Evolutionary conservation across 2,797 vertebrate species (phyloP).

Genomic region (Rhinoraja longicauda): DNA sequence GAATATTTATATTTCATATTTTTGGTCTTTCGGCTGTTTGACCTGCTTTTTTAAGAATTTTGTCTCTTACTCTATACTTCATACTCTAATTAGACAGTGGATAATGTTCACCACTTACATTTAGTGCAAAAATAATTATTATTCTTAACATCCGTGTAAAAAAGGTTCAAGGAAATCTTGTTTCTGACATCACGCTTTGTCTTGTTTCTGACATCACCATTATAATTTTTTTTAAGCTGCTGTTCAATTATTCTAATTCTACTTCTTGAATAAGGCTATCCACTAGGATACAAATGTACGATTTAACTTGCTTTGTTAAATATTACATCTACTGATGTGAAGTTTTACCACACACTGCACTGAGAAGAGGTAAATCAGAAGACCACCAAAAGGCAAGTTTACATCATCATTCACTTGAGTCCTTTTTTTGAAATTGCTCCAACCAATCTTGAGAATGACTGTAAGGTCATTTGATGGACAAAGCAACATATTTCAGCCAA

Average conservation of each 20-base stretch:
- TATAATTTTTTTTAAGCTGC: not conserved
- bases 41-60: too few relatives aligned
- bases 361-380: not conserved
- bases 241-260: not conserved
- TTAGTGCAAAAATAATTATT: not conserved
- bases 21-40: too few relatives aligned
- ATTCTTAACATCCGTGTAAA: not conserved
- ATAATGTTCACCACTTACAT: not conserved
- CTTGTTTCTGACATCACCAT: not conserved
- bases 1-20: too few relatives aligned
- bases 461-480: constrained; percentile 61
- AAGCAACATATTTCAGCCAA: constrained; percentile 58
- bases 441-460: constrained; percentile 36
- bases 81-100: not conserved
- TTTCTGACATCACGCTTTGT: not conserved
- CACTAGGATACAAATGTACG: not conserved
- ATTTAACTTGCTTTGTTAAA: not conserved
- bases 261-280: not conserved
- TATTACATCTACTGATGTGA: not conserved
- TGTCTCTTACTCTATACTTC: not conserved
- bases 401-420: not conserved
- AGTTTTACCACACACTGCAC: not conserved
- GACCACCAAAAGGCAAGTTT: constrained; percentile 14
- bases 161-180: not conserved
- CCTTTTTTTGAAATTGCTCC: constrained; percentile 18